A percentile compares a stretch with the other conserved stretches of the same genome.
These are phyloP conservation scores for Furcifer pardalis DNA, from an alignment of 2,797 vertebrate genomes.

Conservation along the genomic window DNA sequence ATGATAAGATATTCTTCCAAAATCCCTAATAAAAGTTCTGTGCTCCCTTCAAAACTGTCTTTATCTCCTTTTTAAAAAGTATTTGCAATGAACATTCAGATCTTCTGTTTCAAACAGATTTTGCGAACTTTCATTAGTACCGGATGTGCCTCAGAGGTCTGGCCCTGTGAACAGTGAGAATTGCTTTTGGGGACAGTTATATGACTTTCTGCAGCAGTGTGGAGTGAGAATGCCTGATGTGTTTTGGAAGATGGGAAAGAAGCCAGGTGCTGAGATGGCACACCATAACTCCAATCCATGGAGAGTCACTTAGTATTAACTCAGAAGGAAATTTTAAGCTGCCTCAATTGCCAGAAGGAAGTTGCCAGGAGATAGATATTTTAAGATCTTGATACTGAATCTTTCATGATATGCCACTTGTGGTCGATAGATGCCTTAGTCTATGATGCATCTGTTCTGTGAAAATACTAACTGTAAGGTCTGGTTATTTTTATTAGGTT, in stretches of 20 bases:
- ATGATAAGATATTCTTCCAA: background rate
- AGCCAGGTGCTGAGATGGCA: constrained; percentile 42
- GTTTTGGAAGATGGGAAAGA: constrained; percentile 20
- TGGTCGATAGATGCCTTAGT: constrained; percentile 5
- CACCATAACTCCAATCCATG: background rate
- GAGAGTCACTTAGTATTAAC: background rate
- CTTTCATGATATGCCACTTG: constrained; percentile 23
- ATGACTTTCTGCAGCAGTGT: constrained; percentile 6
- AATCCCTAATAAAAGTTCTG: background rate
- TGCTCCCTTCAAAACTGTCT: background rate
- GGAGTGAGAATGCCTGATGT: accelerated
- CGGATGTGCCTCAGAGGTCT: constrained; percentile 1
- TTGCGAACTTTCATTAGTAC: background rate
- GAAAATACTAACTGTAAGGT: background rate
- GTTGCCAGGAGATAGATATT: constrained; percentile 38
- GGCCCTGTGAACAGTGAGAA: background rate
- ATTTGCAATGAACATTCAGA: background rate
- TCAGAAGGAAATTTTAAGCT: constrained; percentile 23
- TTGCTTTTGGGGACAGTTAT: background rate
- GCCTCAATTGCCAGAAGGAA: background rate
- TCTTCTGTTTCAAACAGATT: background rate
- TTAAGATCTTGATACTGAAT: constrained; percentile 26
- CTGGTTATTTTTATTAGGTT: background rate
- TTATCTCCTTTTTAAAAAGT: background rate
- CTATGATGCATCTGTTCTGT: background rate